Evolutionary conservation across 2,888 invertebrate genomes (phyloP), one percentile per base, ranked within the genome.

Genomic region (Oscheius onirici): DNA sequence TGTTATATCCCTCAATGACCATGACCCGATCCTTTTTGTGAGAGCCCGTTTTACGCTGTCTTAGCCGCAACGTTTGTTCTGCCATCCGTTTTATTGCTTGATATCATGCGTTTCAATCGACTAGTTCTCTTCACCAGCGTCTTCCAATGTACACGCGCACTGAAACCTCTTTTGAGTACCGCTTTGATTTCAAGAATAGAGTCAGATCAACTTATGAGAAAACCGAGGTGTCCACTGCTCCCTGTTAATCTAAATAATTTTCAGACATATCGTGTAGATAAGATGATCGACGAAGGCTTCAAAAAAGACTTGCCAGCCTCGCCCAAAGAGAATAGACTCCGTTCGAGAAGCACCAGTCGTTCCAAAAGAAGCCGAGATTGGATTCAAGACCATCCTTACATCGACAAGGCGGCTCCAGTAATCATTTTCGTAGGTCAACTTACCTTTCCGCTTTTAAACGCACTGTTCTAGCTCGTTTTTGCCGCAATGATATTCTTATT

Each of bases 361-460:
- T 41, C 41, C 43, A n/a, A 20, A 41, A n/a, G 41, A 41, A 58
- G 41, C 41, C 11, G 22, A 40, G 41, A 20, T 8, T 58, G 58
- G 58, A 22, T 58, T 3, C 41, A 40, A 2, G 17, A 20, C 2
- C 58, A 58, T 20, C 58, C 58, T 1, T 41, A 20, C 41, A 58
- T 58, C 41, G 58, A 58, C 17, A n/a, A 8, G 8, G 5, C 17
- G 15, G 41, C 41, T 40, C 58, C 58, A 2, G 5, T 41, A 17
- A 13, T 20, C 22, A 20, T 58, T 24, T 58, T 58, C 17, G 58
- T 58, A 40, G 11, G 58, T 58, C n/a, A n/a, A n/a, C n/a, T n/a
- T n/a, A n/a, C n/a, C n/a, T n/a, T n/a, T n/a, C n/a, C n/a, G n/a
- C n/a, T n/a, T n/a, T n/a, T n/a, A n/a, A n/a, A n/a, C n/a, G n/a